A percentile compares a stretch with the other conserved stretches of the same genome.
Evolutionary conservation across 2,113 vertebrate species (phyloP).

Genomic region (Nicator chloris): DNA sequence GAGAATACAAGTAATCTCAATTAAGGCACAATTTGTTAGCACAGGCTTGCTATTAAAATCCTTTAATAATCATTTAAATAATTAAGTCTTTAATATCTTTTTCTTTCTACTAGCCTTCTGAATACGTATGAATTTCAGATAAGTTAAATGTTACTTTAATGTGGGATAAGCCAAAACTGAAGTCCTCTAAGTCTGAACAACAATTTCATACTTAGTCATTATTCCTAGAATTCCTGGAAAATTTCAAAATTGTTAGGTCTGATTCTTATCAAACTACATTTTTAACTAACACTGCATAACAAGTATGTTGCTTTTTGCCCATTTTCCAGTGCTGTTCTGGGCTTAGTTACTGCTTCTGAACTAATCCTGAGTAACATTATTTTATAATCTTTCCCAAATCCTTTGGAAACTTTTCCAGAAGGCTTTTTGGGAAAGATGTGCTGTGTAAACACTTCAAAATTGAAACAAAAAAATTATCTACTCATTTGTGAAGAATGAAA

Average conservation of each 20-base stretch:
- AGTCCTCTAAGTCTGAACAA: not conserved
- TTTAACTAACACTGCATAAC: not conserved
- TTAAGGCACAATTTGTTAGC: not conserved
- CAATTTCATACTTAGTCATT: not conserved
- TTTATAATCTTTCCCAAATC: constrained; percentile 19
- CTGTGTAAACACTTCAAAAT: constrained; percentile 16
- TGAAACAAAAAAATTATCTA: constrained; percentile 13
- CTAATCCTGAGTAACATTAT: constrained; percentile 25
- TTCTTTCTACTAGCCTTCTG: not conserved
- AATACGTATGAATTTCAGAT: not conserved
- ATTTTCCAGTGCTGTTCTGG: not conserved
- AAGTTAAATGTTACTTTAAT: not conserved
- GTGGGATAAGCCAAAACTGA: not conserved
- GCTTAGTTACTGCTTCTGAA: constrained; percentile 11
- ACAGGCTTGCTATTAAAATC: not conserved
- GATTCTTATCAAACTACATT: not conserved
- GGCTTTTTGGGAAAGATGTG: constrained; percentile 10
- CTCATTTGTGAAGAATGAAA: not conserved
- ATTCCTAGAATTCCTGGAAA: not conserved
- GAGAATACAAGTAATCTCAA: not conserved
- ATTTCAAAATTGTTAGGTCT: not conserved
- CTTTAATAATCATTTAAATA: not conserved
- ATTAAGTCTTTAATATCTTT: not conserved
- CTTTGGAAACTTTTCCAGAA: constrained; percentile 1
- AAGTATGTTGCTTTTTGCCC: not conserved